phyloP scores from a whole-genome alignment of 2,113 vertebrate genomes.

The Brachionichthys hirsutus region DNA sequence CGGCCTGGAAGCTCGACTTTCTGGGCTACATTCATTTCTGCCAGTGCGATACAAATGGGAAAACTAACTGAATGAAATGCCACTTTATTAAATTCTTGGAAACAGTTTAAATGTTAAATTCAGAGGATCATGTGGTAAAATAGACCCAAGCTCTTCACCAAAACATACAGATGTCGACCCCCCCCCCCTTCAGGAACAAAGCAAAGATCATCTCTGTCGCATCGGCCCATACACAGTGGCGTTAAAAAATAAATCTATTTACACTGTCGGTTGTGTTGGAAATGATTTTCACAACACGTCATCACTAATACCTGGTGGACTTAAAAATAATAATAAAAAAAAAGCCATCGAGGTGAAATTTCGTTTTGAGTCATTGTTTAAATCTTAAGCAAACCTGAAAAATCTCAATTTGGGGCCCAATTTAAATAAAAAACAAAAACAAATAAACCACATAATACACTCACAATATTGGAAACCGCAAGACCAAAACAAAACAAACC shows the following conservation, averaged over 20 bases:
- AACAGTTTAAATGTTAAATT: slow-evolving; percentile 22
- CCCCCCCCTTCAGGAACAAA: background rate
- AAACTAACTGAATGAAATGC: slow-evolving; percentile 26
- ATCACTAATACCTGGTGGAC: slow-evolving; percentile 7
- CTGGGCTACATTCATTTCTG: too few relatives aligned
- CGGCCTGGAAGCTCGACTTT: too few relatives aligned
- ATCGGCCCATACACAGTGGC: background rate
- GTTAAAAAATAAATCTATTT: slow-evolving; percentile 39
- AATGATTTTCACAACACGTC: slow-evolving; percentile 14
- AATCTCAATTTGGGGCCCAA: background rate
- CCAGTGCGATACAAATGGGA: too few relatives aligned
- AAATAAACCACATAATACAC: background rate
- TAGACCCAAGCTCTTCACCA: slow-evolving; percentile 41
- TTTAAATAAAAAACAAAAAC: slow-evolving; percentile 3
- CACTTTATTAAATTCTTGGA: slow-evolving; percentile 49
- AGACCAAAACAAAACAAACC: slow-evolving; percentile 23
- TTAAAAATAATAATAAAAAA: background rate
- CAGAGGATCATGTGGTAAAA: slow-evolving; percentile 8
- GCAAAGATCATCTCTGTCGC: background rate
- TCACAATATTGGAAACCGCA: slow-evolving; percentile 18
- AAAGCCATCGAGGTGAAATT: background rate
- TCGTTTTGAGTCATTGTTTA: background rate
- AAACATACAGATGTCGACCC: slow-evolving; percentile 11
- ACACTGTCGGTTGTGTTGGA: slow-evolving; percentile 20
- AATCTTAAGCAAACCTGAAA: background rate